Evolutionary conservation across 2,113 vertebrate species (phyloP), one percentile per base, ranked within the genome.

Genomic region (Aramus guarauna): DNA sequence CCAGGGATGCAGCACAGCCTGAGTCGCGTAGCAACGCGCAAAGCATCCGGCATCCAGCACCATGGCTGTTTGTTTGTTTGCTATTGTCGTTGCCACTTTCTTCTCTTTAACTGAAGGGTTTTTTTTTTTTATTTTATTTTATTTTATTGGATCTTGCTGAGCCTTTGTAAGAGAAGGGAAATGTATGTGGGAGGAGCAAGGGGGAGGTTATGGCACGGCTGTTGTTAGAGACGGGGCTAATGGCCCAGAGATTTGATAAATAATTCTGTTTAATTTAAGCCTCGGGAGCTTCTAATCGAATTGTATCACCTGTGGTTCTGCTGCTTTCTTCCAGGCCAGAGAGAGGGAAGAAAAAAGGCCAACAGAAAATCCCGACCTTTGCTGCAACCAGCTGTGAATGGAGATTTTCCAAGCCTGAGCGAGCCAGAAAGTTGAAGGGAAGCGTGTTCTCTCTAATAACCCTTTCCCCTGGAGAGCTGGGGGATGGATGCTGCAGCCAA

Each of bases 241-340:
- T 76, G 41, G 86, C 66, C 11, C 29, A 72, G 66, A 75, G 80
- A 76, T 92, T 95, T 94, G 84, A 90, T 95, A 94, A 97, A 94
- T 89, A 92, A 96, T 96, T 95, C 91, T 76, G 69, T 88, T 95
- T 92, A 69, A 94, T 96, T 95, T 95, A 79, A 97, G 29, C 89
- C 84, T 90, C 9, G 2, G 84, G 84, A 96, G 47, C 23, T 96
- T 83, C 81, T 90, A 92, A 96, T 91, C 27, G 13, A 95, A 95
- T 85, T 90, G 66, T 74, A 88, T 97, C 96, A 97, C 96, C 95
- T 96, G 91, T 77, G 89, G 89, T 89, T 95, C 79, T 67, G 64
- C 60, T 78, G 39, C 85, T 96, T 96, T 93, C 34, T 92, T 93
- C 48, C 66, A 85, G 74, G 48, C 77, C n/a, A 22, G 34, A 53